These are phyloP conservation scores for Pica pica DNA, from an alignment of 2,113 vertebrate genomes.

Conservation along the genomic window DNA sequence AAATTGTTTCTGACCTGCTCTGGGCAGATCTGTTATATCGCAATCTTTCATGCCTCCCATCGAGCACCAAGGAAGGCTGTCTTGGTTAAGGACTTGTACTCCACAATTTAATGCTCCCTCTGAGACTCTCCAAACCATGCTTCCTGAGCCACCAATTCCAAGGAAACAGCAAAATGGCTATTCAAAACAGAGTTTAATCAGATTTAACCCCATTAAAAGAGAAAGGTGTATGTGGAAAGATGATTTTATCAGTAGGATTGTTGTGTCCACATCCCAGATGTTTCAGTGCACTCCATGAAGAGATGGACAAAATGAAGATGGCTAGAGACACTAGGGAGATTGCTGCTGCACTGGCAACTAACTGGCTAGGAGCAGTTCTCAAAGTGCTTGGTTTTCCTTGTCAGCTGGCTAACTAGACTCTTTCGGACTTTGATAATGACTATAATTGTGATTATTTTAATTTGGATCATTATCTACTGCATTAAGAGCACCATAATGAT, in stretches of 20 bases:
- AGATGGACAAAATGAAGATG: neutral
- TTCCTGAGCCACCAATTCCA: neutral
- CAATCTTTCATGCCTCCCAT: neutral
- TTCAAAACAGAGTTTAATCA: neutral
- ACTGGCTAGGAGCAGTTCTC: neutral
- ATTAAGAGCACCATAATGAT: neutral
- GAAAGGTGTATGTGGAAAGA: neutral
- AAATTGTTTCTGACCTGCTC: rapidly evolving
- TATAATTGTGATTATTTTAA: neutral
- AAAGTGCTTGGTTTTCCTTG: neutral
- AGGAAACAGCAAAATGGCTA: neutral
- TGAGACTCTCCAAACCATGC: neutral
- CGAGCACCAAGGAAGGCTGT: neutral
- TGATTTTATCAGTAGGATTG: neutral
- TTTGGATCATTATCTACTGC: neutral
- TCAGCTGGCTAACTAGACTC: neutral
- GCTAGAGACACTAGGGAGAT: neutral
- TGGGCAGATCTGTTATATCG: neutral
- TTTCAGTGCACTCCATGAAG: neutral
- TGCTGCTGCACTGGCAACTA: neutral
- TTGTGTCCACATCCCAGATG: neutral
- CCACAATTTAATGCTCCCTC: neutral
- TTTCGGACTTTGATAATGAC: neutral
- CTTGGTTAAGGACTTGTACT: neutral
- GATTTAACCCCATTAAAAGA: neutral